phyloP scores from a whole-genome alignment of 30 jellyfish, hydroid and myxozoan genomes.

The Hydractinia echinata region DNA sequence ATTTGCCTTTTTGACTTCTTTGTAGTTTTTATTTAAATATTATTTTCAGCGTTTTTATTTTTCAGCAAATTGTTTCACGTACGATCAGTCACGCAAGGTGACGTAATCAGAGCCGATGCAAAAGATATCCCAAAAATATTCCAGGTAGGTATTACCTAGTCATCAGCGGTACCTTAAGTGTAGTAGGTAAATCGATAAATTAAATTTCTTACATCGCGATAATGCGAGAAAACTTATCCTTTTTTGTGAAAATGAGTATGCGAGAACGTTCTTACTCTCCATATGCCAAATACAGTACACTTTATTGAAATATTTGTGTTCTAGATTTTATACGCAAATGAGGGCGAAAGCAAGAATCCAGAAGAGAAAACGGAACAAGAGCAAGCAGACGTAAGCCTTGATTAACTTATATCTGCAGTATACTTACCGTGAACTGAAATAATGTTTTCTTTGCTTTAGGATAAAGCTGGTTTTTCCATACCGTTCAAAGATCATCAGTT shows the following conservation, averaged over 20 bases:
- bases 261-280: too few species aligned
- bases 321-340: slow-evolving; percentile 77
- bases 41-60: not conserved
- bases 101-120: slow-evolving; percentile 84
- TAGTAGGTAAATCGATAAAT: too few species aligned
- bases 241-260: too few species aligned
- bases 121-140: slow-evolving; percentile 88
- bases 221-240: too few species aligned
- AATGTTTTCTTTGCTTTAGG: slow-evolving; percentile 30
- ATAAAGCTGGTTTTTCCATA: slow-evolving; percentile 60
- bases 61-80: slow-evolving; percentile 82
- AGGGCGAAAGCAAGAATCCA: slow-evolving; percentile 83
- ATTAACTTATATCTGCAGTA: not conserved
- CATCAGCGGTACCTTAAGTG: too few species aligned
- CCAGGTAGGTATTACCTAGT: slow-evolving; percentile 49
- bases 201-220: too few species aligned
- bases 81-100: slow-evolving; percentile 89
- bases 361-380: slow-evolving; percentile 78
- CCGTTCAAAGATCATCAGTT: slow-evolving; percentile 75
- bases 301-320: not conserved
- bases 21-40: not conserved
- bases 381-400: slow-evolving; percentile 47
- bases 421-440: not conserved
- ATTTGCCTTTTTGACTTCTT: not conserved
- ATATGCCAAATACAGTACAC: too few species aligned